Evolutionary conservation across 2,797 vertebrate species (phyloP), one percentile per base, ranked within the genome.

Genomic region (Centropyge bicolor): DNA sequence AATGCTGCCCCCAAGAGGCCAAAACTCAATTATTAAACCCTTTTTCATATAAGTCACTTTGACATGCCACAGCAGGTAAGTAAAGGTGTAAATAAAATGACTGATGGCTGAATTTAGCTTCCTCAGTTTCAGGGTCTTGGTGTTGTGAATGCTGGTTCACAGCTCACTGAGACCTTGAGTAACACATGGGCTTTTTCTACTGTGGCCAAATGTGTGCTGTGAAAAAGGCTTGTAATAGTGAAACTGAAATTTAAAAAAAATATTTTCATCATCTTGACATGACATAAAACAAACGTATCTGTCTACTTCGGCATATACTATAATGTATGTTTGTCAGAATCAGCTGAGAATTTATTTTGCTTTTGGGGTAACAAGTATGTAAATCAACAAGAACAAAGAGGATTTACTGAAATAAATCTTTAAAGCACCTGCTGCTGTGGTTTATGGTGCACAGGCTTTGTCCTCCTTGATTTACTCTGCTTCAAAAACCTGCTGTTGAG

Each of bases 401-500:
- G 55, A 72, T 76, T 65, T 72, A 55, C 41, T 70, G 35, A 73
- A 61, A 69, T 75, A 65, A 60, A 73, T 77, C 54, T 83, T 74
- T 12, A 52, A 70, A 70, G 60, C 79, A 90, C 81, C 80, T 90
- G 84, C 55, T 84, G 22, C 52, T 38, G 24, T 68, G 68, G 41
- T 68, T 67, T 52, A 40, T n/a, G 20, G 48, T 74, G 85, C 38
- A 73, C 70, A 71, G 3, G 71, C 76, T 85, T 74, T 65, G 74
- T 82, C 71, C 66, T 70, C 70, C 72, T 82, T 84, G 74, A 86
- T 88, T 90, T 88, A 86, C 56, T 82, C 75, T 24, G 14, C 11
- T 40, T 85, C 61, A 68, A 43, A 82, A 86, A 82, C 78, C 76
- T 88, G 82, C 80, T 76, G 63, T 84, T 92, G 84, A 92, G 80